Percentiles rank a stretch among this genome's conserved stretches.
Conservation (phyloP, 2,113 vertebrate genomes). For the Rhizomys pruinosus region DNA sequence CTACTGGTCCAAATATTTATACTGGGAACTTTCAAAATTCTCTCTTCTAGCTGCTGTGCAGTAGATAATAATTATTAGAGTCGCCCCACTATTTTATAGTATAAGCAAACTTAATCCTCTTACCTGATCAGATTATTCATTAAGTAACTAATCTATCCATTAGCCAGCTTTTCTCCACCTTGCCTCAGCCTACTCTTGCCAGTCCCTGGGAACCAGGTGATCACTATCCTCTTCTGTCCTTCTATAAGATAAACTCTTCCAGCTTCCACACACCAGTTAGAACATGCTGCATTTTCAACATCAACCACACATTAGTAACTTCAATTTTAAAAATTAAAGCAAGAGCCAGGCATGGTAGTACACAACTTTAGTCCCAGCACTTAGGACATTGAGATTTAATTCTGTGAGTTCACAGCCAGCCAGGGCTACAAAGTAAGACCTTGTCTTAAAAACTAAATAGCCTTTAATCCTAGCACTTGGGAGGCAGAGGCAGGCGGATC, state of each 20-base stretch:
- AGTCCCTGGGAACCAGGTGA: background rate
- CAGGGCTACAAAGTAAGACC: background rate
- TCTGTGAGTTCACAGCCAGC: background rate
- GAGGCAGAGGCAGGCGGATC: too few species aligned
- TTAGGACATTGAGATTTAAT: background rate
- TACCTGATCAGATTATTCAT: background rate
- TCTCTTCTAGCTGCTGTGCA: background rate
- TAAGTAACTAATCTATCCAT: background rate
- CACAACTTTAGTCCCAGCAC: background rate
- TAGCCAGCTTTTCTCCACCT: background rate
- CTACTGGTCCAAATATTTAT: background rate
- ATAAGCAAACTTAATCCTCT: background rate
- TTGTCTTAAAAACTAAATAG: background rate
- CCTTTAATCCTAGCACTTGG: too few species aligned
- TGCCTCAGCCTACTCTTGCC: background rate
- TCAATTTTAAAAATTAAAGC: constrained; percentile 48
- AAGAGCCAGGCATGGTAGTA: background rate
- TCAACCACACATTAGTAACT: background rate
- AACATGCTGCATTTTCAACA: constrained; percentile 10
- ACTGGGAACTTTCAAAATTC: background rate
- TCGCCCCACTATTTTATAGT: background rate
- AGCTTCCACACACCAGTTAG: background rate
- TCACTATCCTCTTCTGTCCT: background rate
- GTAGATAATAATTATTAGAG: too few species aligned
- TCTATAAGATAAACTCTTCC: background rate